Evolutionary conservation across 2,113 vertebrate species (phyloP).

Genomic region (Paramisgurnus dabryanus): DNA sequence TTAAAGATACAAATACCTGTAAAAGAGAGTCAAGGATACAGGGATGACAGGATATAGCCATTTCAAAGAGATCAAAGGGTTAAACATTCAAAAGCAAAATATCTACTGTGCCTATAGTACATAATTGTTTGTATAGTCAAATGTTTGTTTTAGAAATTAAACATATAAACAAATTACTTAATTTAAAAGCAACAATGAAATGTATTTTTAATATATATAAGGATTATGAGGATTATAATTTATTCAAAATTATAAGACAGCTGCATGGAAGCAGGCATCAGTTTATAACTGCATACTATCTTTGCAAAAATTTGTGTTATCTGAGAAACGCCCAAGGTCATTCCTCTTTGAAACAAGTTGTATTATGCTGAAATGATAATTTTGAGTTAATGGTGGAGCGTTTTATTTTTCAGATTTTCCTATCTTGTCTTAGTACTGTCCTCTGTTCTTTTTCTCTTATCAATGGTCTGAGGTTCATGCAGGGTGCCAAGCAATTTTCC

Average conservation of each 20-base stretch:
- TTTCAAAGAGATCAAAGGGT: too few relatives aligned
- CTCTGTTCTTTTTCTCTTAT: not conserved
- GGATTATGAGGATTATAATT: not conserved
- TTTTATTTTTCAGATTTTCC: not conserved
- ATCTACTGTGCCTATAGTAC: too few relatives aligned
- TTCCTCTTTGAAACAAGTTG: not conserved
- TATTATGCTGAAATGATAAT: not conserved
- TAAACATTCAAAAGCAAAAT: too few relatives aligned
- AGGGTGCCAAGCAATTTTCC: constrained; percentile 4
- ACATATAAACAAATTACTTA: not conserved
- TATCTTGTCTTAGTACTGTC: not conserved
- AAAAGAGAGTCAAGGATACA: too few relatives aligned
- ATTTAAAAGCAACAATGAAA: not conserved
- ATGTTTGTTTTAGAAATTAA: not conserved
- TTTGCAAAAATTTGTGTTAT: not conserved
- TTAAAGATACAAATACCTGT: too few relatives aligned
- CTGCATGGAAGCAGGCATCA: not conserved
- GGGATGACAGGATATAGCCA: too few relatives aligned
- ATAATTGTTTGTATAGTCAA: not conserved
- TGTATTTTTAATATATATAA: too few relatives aligned
- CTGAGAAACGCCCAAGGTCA: not conserved
- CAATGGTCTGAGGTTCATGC: not conserved
- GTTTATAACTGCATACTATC: constrained; percentile 1
- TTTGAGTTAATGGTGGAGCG: not conserved
- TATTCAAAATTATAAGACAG: not conserved